Evolutionary conservation across 2,797 vertebrate species (phyloP), one percentile per base, ranked within the genome.

Genomic region (Lagodon rhomboides): DNA sequence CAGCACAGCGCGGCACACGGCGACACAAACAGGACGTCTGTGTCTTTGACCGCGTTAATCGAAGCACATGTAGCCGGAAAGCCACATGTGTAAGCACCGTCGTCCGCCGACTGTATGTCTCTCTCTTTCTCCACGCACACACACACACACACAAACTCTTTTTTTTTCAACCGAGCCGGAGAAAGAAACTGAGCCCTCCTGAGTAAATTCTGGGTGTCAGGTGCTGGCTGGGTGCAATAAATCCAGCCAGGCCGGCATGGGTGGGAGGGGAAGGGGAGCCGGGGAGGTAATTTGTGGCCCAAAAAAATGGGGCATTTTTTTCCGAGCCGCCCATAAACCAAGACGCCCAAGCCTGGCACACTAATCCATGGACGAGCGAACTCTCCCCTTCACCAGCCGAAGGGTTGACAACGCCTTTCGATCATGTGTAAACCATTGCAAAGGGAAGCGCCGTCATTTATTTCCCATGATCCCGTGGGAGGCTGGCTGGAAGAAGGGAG

Each of bases 361-460:
- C 88, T 93, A 94, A 94, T 93, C 92, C 92, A 76, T 1, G 18
- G 65, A 82, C 83, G 66, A 62, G 79, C 75, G 20, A 80, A 85
- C 78, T 87, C 87, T 86, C 83, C 87, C 85, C 84, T 34, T 79
- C 81, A 7, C 74, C 69, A 62, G 85, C 82, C 55, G 65, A 86
- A 66, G 70, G 83, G 83, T 85, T 90, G 93, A 92, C 93, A 91
- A 84, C 84, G 70, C 85, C 87, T 89, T 89, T 95, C 92, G 46
- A 94, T 95, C 93, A 94, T 91, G 85, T 90, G 87, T 88, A 91
- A 94, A 91, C 92, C 93, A 92, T 91, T 80, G 89, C 89, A 30
- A 82, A 87, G 84, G 74, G 85, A 87, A 75, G 77, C 79, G 55
- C 72, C 22, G 66, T 89, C 91, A 88, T 93, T 94, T 92, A 92